Evolutionary conservation across 2,888 invertebrate species (phyloP).

Genomic region (Parochlus steinenii): DNA sequence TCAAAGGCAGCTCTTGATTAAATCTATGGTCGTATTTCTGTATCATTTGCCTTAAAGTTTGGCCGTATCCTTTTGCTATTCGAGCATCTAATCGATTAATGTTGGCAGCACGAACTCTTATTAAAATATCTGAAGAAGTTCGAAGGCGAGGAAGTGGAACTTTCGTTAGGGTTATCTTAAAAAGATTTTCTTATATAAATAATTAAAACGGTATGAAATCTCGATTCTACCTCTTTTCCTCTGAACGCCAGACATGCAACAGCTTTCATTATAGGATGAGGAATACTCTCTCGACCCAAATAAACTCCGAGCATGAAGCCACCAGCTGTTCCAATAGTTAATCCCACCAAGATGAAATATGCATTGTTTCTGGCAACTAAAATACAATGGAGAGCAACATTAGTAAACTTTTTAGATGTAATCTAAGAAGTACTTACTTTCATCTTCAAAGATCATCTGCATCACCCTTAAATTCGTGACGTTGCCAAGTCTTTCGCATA

Average conservation of each 20-base stretch:
- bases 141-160: slow-evolving; percentile 30
- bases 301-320: slow-evolving; percentile 25
- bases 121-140: slow-evolving; percentile 31
- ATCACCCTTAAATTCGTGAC: slow-evolving; percentile 15
- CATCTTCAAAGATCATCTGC: slow-evolving; percentile 15
- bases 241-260: slow-evolving; percentile 25
- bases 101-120: slow-evolving; percentile 37
- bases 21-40: slow-evolving; percentile 16
- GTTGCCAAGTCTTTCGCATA: slow-evolving; percentile 13
- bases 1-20: slow-evolving; percentile 33
- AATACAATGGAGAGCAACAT: slow-evolving; percentile 12
- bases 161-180: slow-evolving; percentile 13
- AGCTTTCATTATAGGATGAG: slow-evolving; percentile 27
- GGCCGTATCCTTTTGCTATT: slow-evolving; percentile 34
- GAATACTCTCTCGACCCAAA: slow-evolving; percentile 17
- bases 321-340: slow-evolving; percentile 25
- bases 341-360: slow-evolving; percentile 25
- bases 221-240: slow-evolving; percentile 25
- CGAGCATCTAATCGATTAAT: slow-evolving; percentile 36
- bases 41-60: slow-evolving; percentile 28
- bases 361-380: slow-evolving; percentile 23
- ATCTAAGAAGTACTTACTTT: slow-evolving; percentile 15
- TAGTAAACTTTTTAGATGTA: slow-evolving; percentile 1
- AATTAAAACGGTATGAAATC: background rate
- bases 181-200: slow-evolving; percentile 7